Base-by-base conservation (phyloP, 2,113 vertebrate species). In the Perca fluviatilis region DNA sequence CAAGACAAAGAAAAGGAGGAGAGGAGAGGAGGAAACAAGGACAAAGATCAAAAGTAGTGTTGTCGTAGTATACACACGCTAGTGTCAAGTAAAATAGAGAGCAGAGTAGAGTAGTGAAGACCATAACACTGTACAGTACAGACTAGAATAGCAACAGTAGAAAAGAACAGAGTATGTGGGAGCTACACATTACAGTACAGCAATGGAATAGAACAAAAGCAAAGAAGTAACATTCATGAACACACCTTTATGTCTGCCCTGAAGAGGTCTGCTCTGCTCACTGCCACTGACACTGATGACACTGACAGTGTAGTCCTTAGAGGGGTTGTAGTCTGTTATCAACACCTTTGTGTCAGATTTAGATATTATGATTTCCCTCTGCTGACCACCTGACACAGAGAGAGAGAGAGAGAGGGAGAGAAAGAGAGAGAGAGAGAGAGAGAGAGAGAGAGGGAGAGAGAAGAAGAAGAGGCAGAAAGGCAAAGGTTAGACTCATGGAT, bases 271-370 rank as follows among this genome's bases (percentile, higher is more conserved):
- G 87, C 95, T 96, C 68, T 95, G 94, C 76, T 92, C 82, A 27
- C 76, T 88, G 80, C 95, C 94, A 1, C 89, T 94, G 79, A 96
- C 86, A 60, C 94, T 83, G 30, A 94, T 92, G 62, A 96, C 90
- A 63, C 90, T 94, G 76, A 96, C 85, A 6, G 63, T 46, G 78
- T 96, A 96, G 54, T 92, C 89, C 87, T 89, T 93, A 15, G 60
- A 78, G 23, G 94, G 80, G 88, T 81, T 88, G 88, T 93, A 95
- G 90, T 95, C 94, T 46, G 88, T 92, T 90, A 96, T 95, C 82
- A 94, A 74, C 56, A 94, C 93, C 66, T 86, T 94, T 10, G 74
- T 94, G 82, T 94, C 92, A 36, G 93, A 92, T 88, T 94, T 95
- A 23, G 92, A 90, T 16, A 95, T 83, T 13, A 88, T 90, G 88